A percentile compares a stretch with the other conserved stretches of the same genome.
phyloP scores from a whole-genome alignment of 2,888 invertebrate genomes.

The Dascillus cervinus region DNA sequence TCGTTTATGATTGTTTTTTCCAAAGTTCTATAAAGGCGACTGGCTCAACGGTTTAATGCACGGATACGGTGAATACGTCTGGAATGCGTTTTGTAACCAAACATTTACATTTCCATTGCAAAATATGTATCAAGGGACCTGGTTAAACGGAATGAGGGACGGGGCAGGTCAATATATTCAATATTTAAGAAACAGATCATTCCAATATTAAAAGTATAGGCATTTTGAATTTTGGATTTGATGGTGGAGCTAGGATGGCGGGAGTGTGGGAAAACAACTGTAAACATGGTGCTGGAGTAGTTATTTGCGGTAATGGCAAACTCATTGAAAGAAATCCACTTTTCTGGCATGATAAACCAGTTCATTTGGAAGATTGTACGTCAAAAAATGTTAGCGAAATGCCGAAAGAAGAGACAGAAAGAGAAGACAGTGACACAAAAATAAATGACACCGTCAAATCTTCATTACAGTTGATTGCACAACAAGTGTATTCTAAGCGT shows the following conservation, averaged over 20 bases:
- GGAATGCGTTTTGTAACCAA: conserved; percentile 48
- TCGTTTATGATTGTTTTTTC: conserved; percentile 9
- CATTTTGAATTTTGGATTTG: conserved; percentile 44
- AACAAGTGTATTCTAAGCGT: not conserved
- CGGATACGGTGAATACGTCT: conserved; percentile 53
- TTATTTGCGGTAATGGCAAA: conserved; percentile 51
- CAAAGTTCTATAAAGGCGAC: conserved; percentile 51
- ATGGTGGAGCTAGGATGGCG: conserved; percentile 48
- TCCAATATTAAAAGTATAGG: conserved; percentile 25
- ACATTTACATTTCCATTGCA: conserved; percentile 48
- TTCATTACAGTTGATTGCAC: conserved; percentile 1
- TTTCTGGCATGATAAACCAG: conserved; percentile 48
- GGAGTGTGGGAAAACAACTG: conserved; percentile 50
- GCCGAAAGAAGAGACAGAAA: not conserved
- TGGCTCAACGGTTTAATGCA: conserved; percentile 52
- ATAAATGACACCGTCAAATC: conserved; percentile 1
- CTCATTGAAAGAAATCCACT: conserved; percentile 44
- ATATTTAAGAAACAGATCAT: conserved; percentile 6
- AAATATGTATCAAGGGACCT: conserved; percentile 48
- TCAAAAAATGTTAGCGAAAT: not conserved
- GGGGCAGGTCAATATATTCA: conserved; percentile 40
- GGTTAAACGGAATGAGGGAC: conserved; percentile 48
- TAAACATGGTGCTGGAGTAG: conserved; percentile 50
- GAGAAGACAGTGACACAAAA: not conserved
- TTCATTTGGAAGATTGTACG: conserved; percentile 12